phyloP scores from a whole-genome alignment of 2,797 vertebrate genomes.

The Hemitrygon akajei region DNA sequence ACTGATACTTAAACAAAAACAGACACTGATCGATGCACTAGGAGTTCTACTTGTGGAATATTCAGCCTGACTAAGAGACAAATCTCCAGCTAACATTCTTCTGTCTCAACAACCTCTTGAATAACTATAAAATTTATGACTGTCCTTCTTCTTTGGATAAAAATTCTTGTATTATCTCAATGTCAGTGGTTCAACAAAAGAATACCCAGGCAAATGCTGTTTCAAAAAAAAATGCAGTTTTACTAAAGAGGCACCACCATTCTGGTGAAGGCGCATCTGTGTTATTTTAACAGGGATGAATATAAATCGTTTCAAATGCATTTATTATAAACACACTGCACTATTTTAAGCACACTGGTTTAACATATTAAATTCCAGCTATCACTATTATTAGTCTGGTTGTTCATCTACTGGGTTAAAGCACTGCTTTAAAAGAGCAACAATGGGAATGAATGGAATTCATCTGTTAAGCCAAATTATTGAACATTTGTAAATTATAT shows the following conservation, averaged over 20 bases:
- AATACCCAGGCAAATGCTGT: not conserved
- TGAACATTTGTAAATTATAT: not conserved
- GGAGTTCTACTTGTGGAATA: not conserved
- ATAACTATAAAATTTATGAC: not conserved
- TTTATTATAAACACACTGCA: not conserved
- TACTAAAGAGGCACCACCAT: not conserved
- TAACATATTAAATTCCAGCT: not conserved
- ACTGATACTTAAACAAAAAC: slow-evolving; percentile 8
- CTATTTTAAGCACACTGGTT: not conserved
- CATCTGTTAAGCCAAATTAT: not conserved
- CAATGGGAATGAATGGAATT: not conserved
- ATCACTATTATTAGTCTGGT: not conserved
- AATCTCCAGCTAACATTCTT: not conserved
- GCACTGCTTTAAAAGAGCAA: not conserved
- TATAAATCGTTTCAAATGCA: not conserved
- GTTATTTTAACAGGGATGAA: not conserved
- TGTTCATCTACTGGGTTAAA: not conserved
- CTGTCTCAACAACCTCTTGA: not conserved
- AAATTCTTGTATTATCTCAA: slow-evolving; percentile 17
- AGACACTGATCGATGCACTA: not conserved
- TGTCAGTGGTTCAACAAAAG: not conserved
- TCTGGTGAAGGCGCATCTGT: not conserved
- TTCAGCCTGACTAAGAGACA: not conserved
- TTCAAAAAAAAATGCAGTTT: not conserved
- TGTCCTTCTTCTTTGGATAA: not conserved